Conservation (phyloP, 2,888 invertebrate species). For the Petrolisthes manimaculis region DNA sequence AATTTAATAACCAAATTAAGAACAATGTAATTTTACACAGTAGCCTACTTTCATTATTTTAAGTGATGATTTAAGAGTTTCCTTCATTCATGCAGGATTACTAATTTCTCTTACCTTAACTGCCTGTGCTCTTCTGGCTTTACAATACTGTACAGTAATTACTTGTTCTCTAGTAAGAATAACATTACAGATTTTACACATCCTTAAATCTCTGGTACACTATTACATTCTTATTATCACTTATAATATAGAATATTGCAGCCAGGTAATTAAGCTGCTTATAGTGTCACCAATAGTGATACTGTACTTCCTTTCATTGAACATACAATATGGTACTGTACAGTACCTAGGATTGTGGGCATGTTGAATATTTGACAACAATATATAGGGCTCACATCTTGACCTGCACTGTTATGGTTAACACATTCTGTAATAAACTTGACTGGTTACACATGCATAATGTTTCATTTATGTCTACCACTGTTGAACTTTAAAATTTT, state of each 20-base stretch:
- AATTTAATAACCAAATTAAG: too few relatives aligned
- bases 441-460: conserved; percentile 35
- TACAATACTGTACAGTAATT: too few relatives aligned
- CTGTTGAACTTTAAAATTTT: too few relatives aligned
- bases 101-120: not conserved
- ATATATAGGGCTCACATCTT: conserved; percentile 32
- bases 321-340: conserved; percentile 17
- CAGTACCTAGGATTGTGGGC: conserved; percentile 15
- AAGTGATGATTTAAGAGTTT: not conserved
- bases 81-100: not conserved
- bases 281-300: not conserved
- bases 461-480: too few relatives aligned
- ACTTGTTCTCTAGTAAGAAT: not conserved
- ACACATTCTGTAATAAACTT: conserved; percentile 42
- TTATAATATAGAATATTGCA: not conserved
- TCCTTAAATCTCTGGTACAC: not conserved
- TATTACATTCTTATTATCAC: not conserved
- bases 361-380: conserved; percentile 38
- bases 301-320: not conserved
- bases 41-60: not conserved
- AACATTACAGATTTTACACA: not conserved
- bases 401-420: conserved; percentile 53
- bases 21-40: too few relatives aligned
- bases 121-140: too few relatives aligned
- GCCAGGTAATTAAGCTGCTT: not conserved